A percentile compares a stretch with the other conserved stretches of the same genome.
These are phyloP conservation scores for Tamias sibiricus DNA, from an alignment of 2,113 vertebrate genomes.

Conservation along the genomic window DNA sequence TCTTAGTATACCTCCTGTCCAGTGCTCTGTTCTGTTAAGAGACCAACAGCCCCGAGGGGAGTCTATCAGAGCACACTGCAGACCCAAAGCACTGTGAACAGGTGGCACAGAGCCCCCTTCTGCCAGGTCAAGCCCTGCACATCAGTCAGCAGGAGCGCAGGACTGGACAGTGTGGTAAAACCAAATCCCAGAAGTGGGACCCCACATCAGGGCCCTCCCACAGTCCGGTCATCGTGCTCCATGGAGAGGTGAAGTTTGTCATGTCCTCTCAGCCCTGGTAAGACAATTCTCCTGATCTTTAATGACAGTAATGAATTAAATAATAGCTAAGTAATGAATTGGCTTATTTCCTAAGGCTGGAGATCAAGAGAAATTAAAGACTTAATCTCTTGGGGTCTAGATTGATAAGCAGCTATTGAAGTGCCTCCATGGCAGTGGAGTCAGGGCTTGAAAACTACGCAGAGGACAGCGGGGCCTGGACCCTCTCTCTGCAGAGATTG, in stretches of 20 bases:
- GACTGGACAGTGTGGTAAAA: background rate
- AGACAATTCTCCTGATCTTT: conserved; percentile 49
- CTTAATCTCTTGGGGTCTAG: background rate
- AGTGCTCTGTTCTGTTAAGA: background rate
- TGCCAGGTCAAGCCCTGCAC: background rate
- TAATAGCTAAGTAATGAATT: conserved; percentile 65
- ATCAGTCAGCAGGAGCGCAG: background rate
- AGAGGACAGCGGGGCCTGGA: background rate
- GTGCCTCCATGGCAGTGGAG: background rate
- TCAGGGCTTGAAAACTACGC: background rate
- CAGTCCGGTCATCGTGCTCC: no score
- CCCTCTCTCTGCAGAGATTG: background rate
- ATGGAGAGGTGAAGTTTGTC: background rate
- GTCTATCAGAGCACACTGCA: background rate
- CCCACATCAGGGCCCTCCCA: background rate
- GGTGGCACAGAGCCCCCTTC: background rate
- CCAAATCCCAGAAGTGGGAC: background rate
- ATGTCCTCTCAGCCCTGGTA: conserved; percentile 3
- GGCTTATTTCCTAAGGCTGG: conserved; percentile 63
- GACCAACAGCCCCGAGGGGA: background rate
- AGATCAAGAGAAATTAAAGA: conserved; percentile 65
- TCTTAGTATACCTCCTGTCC: background rate
- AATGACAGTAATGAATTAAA: conserved; percentile 81
- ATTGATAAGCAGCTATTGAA: background rate
- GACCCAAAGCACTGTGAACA: background rate